Evolutionary conservation across 2,888 invertebrate genomes (phyloP).

Genomic region (Acronicta leporina): DNA sequence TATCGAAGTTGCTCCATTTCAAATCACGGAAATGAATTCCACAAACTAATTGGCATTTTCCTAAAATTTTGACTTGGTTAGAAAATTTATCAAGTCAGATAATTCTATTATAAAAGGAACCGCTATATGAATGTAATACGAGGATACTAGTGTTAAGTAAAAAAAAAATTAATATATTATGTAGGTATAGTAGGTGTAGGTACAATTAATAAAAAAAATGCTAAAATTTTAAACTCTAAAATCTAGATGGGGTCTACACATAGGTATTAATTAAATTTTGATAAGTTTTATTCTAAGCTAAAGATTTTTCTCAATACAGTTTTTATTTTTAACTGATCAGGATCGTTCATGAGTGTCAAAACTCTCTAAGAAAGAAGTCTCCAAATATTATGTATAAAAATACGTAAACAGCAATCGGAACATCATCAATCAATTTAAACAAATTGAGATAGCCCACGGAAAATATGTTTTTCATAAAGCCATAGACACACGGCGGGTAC

Average conservation of each 20-base stretch:
- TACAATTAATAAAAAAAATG: too few species aligned
- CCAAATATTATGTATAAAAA: conserved; percentile 18
- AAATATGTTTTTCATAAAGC: conserved; percentile 71
- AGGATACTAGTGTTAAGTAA: too few species aligned
- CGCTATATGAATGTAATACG: too few species aligned
- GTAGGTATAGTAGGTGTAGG: too few species aligned
- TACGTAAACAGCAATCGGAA: conserved; percentile 40
- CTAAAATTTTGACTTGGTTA: not conserved
- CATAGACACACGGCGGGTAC: conserved; percentile 37
- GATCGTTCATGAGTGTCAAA: conserved; percentile 5
- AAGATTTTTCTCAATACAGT: too few species aligned
- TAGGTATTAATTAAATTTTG: too few species aligned
- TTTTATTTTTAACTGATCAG: too few species aligned
- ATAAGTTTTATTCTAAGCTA: too few species aligned
- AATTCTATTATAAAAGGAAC: too few species aligned
- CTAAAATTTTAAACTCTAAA: too few species aligned
- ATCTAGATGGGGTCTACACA: too few species aligned
- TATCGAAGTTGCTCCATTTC: conserved; percentile 2
- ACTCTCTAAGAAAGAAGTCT: conserved; percentile 6
- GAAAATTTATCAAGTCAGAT: not conserved
- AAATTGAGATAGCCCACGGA: conserved; percentile 56
- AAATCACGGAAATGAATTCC: conserved; percentile 8
- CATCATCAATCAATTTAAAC: conserved; percentile 59
- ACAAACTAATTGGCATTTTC: conserved; percentile 11
- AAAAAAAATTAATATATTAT: too few species aligned